These are phyloP conservation scores for Melanogrammus aeglefinus DNA, from an alignment of 2,797 vertebrate genomes.

Conservation along the genomic window DNA sequence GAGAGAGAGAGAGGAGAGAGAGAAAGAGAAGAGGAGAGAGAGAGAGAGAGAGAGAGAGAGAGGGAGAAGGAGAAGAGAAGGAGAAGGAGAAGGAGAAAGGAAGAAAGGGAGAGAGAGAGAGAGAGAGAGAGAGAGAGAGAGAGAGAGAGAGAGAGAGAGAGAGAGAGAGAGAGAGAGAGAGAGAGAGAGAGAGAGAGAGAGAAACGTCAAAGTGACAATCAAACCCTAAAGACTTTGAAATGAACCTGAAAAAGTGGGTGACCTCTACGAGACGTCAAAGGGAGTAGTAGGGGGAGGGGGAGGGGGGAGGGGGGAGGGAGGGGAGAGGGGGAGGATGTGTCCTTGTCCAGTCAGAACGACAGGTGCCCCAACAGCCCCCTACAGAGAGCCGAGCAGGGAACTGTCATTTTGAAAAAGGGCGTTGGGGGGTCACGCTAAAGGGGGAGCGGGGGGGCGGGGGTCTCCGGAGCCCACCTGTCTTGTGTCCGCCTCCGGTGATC, in stretches of 20 bases:
- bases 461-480: background rate
- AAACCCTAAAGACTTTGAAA: background rate
- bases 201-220: background rate
- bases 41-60: too few species aligned
- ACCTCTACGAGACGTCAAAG: background rate
- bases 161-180: too few species aligned
- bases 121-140: too few species aligned
- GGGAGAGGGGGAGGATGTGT: background rate
- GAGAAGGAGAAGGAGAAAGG: too few species aligned
- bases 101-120: too few species aligned
- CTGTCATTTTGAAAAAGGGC: too few species aligned
- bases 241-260: too few species aligned
- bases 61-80: too few species aligned
- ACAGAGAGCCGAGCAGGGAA: background rate
- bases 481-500: conserved; percentile 28
- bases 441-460: background rate
- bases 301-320: too few species aligned
- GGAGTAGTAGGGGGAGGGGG: background rate
- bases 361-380: background rate
- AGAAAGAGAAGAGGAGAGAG: too few species aligned
- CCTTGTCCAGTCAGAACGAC: background rate
- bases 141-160: too few species aligned
- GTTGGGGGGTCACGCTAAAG: background rate
- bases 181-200: background rate
- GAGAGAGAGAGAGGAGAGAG: too few species aligned